Conservation (phyloP, 1,140 invertebrate species). For the Drosophila prosaltans region DNA sequence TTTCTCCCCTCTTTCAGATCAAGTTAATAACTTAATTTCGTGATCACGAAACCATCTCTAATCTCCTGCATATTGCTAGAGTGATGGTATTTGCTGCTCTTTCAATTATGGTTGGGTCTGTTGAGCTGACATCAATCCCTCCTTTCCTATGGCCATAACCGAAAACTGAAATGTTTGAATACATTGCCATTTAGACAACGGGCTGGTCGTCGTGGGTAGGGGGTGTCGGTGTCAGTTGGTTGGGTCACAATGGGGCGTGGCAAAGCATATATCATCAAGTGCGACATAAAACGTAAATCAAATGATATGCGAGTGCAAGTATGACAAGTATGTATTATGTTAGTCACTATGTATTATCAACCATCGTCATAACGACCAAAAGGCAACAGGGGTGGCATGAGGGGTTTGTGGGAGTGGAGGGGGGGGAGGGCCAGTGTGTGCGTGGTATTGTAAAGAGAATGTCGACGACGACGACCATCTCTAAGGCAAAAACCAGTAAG, state of each 20-base stretch:
- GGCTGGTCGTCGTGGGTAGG: no score
- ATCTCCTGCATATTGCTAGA: constrained; percentile 16
- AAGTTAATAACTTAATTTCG: no score
- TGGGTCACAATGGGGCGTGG: constrained; percentile 41
- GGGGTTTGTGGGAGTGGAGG: background rate
- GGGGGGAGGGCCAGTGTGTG: background rate
- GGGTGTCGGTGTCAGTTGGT: no score
- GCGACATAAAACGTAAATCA: constrained; percentile 79
- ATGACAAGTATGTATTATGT: constrained; percentile 81
- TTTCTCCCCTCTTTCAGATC: no score
- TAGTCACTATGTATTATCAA: constrained; percentile 79
- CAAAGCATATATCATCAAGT: constrained; percentile 73
- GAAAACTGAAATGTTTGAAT: constrained; percentile 78
- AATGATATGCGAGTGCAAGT: constrained; percentile 80
- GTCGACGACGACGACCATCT: constrained; percentile 1
- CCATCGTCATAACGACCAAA: constrained; percentile 46
- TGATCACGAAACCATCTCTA: constrained; percentile 6
- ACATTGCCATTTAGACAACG: constrained; percentile 68
- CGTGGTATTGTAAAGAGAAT: background rate
- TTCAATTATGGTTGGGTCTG: constrained; percentile 66
- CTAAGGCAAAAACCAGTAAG: background rate
- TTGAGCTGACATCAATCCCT: constrained; percentile 65
- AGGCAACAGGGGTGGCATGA: constrained; percentile 4
- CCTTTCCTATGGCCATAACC: background rate
- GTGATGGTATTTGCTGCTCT: constrained; percentile 34